Percentiles rank a stretch among this genome's conserved stretches.
phyloP scores from a whole-genome alignment of 2,113 vertebrate genomes.

The Actenoides hombroni region DNA sequence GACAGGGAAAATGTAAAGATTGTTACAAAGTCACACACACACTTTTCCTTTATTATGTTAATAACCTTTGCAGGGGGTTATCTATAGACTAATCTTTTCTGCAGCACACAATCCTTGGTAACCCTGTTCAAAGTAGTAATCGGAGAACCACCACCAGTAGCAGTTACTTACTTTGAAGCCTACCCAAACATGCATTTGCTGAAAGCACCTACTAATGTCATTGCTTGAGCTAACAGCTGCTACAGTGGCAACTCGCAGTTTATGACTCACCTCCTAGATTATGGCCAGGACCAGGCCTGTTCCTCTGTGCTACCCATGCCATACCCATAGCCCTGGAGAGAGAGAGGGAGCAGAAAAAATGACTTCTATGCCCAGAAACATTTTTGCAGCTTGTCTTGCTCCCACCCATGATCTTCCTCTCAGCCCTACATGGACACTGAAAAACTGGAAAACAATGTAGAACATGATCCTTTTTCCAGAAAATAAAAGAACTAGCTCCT shows the following conservation, averaged over 20 bases:
- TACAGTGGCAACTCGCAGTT: neutral
- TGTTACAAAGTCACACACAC: neutral
- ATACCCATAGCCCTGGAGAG: neutral
- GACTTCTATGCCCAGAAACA: neutral
- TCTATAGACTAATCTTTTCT: neutral
- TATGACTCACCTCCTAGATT: neutral
- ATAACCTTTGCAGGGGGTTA: neutral
- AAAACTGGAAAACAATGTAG: neutral
- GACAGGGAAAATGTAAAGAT: neutral
- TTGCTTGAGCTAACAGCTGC: neutral
- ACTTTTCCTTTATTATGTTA: neutral
- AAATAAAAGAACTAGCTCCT: neutral
- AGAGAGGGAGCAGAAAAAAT: neutral
- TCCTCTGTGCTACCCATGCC: neutral
- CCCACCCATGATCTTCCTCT: neutral
- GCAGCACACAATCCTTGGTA: neutral
- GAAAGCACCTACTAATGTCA: neutral
- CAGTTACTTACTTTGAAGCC: neutral
- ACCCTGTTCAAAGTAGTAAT: neutral
- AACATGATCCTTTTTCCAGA: neutral
- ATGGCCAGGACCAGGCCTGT: neutral
- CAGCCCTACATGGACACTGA: rapidly evolving
- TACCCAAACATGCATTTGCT: conserved; percentile 7
- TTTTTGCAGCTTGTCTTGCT: neutral
- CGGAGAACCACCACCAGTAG: neutral